Percentiles rank a stretch among this genome's conserved stretches.
phyloP scores from a whole-genome alignment of 2,113 vertebrate genomes.

The Menura novaehollandiae region DNA sequence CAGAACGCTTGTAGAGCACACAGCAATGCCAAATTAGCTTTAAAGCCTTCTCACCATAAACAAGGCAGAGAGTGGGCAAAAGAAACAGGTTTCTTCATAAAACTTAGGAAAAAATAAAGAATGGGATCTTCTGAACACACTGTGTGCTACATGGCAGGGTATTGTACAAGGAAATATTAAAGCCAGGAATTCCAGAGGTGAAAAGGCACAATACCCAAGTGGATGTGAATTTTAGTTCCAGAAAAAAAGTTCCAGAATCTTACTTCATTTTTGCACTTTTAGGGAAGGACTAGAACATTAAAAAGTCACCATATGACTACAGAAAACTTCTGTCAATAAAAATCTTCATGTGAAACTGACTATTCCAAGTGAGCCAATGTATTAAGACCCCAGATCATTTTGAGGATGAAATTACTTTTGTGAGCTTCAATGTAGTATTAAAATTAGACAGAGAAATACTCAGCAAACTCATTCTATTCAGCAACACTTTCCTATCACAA shows the following conservation, averaged over 20 bases:
- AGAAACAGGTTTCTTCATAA: neutral
- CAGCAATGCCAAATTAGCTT: neutral
- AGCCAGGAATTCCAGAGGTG: neutral
- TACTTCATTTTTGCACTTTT: neutral
- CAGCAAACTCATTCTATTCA: neutral
- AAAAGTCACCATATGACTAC: neutral
- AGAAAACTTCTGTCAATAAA: neutral
- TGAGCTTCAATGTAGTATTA: neutral
- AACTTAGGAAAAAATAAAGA: neutral
- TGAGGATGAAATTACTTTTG: neutral
- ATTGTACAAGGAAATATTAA: neutral
- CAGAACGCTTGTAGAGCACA: neutral
- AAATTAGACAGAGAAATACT: neutral
- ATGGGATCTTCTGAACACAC: neutral
- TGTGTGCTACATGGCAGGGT: neutral
- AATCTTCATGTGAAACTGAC: neutral
- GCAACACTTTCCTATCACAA: neutral
- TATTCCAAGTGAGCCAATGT: fast-evolving
- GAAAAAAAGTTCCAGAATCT: neutral
- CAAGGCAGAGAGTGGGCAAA: neutral
- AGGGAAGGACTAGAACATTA: neutral
- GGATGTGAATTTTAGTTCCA: neutral
- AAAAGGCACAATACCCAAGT: neutral
- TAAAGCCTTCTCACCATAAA: neutral
- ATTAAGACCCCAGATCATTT: neutral